Base-by-base conservation (phyloP, 2,888 invertebrate species). In the Palloptera scutellata region DNA sequence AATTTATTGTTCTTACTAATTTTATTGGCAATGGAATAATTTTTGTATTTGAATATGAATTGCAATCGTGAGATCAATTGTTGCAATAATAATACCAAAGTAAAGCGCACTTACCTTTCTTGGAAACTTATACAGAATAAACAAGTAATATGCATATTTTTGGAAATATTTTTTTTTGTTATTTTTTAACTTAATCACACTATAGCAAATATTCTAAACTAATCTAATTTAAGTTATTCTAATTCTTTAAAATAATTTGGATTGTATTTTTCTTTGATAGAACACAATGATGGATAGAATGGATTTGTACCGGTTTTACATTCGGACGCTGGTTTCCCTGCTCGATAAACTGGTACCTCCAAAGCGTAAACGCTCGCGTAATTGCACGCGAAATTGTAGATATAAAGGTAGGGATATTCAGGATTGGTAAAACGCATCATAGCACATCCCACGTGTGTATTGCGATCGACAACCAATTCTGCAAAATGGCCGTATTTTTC, bases 401-500 rank as follows among this genome's bases (percentile, higher is more conserved):
- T 82, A 30, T 82, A 77, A 1, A 77, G 74, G 41, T 77, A 77
- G 1, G 78, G 79, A 67, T 83, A 80, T 17, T 79, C 72, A 0
- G 77, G 77, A 70, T 79, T 77, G 6, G 84, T 81, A 30, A 77
- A 83, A 1, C 81, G 78, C 72, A 83, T 77, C 73, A 82, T 78
- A 30, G 84, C 83, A 71, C 84, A 85, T 20, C 85, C 85, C 5
- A 84, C 81, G 68, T 84, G 82, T 4, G 81, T 83, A 64, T 83
- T 83, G 0, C 83, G 77, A 71, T 84, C 85, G 53, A 82, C 75
- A 2, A 84, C 81, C 1, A 82, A 78, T 43, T 81, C 83, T 11
- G 81, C 83, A 76, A 85, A 85, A 64, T 85, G 85, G 0, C 85
- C 85, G 51, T 84, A 84, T 65, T 76, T 73, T 45, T 82, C 81